These are phyloP conservation scores for Mormyrus hasselquistii DNA, from an alignment of 2,797 vertebrate species.

Conservation along the genomic window DNA sequence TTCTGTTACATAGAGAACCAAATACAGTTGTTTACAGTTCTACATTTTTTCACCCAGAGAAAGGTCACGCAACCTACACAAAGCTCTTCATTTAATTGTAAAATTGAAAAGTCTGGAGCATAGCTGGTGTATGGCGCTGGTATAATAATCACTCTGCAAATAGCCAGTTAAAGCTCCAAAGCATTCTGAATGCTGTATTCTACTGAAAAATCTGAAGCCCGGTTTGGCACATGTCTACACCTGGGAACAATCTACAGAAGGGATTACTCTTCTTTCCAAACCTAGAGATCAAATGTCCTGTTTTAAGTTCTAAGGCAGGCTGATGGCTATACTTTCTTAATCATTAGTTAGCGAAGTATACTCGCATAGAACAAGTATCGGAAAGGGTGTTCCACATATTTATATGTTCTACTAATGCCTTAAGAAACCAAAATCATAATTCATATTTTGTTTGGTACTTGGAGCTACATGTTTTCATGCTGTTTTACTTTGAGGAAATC, in stretches of 20 bases:
- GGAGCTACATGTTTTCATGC: neutral
- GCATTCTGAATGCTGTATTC: neutral
- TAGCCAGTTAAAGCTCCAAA: neutral
- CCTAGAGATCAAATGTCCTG: neutral
- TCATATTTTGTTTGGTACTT: neutral
- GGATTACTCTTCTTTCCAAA: neutral
- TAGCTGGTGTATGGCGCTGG: neutral
- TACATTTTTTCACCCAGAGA: neutral
- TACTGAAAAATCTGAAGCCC: neutral
- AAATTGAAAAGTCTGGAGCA: neutral
- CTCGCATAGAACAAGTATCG: neutral
- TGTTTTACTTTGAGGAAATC: conserved; percentile 6
- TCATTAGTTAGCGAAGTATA: neutral
- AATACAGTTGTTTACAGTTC: neutral
- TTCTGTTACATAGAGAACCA: neutral
- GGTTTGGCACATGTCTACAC: neutral
- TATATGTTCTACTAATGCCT: neutral
- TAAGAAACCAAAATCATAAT: neutral
- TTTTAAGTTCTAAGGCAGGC: neutral
- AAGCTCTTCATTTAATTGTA: neutral
- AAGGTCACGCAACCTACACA: neutral
- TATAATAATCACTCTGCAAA: neutral
- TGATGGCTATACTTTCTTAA: neutral
- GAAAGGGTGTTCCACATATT: neutral
- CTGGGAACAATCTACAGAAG: neutral